A percentile compares a stretch with the other conserved stretches of the same genome.
These are phyloP conservation scores for Latheticus oryzae DNA, from an alignment of 2,888 invertebrate species.

Conservation along the genomic window DNA sequence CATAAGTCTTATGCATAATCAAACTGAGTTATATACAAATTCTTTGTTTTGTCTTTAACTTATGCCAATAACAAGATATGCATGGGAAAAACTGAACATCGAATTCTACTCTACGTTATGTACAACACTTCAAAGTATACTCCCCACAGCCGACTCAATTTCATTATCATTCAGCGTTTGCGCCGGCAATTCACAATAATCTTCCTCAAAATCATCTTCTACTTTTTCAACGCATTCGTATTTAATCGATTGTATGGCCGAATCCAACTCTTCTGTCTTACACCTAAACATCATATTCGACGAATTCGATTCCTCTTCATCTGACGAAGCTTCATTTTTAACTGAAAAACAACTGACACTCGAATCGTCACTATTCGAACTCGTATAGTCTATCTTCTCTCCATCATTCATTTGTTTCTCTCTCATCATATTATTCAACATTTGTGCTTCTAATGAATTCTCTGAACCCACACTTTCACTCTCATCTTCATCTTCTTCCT, in stretches of 20 bases:
- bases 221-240: conserved; percentile 53
- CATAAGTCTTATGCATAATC: conserved; percentile 14
- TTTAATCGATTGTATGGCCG: conserved; percentile 62
- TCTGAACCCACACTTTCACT: conserved; percentile 43
- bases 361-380: conserved; percentile 42
- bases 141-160: conserved; percentile 64
- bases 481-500: conserved; percentile 46
- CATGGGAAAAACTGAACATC: conserved; percentile 31
- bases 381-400: conserved; percentile 21
- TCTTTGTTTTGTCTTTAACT: conserved; percentile 13
- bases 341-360: conserved; percentile 30
- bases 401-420: conserved; percentile 39
- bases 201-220: conserved; percentile 50
- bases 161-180: conserved; percentile 61
- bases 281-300: conserved; percentile 43
- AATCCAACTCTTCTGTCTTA: conserved; percentile 60
- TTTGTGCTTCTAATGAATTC: conserved; percentile 47
- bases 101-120: conserved; percentile 21
- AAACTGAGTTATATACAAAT: conserved; percentile 33
- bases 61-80: conserved; percentile 14
- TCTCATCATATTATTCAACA: conserved; percentile 47
- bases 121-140: conserved; percentile 55
- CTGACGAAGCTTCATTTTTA: conserved; percentile 31
- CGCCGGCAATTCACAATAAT: conserved; percentile 55
- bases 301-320: conserved; percentile 41